Conservation (phyloP, 2,797 vertebrate species). For the Mus caroli region DNA sequence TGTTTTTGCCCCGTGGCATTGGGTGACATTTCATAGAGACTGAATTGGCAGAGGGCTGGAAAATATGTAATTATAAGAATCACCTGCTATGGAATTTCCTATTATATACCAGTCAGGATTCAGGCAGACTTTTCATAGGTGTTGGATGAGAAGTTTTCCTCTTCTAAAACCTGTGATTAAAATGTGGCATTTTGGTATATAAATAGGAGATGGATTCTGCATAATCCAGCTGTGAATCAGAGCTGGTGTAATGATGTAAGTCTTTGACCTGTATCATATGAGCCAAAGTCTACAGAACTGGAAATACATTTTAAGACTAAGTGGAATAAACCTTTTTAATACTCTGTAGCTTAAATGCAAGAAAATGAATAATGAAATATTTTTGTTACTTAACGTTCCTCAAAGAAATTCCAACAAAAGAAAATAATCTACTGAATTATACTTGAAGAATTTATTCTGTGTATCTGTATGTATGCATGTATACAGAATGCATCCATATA, state of each 20-base stretch:
- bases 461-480: background rate
- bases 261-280: constrained; percentile 76
- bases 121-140: constrained; percentile 83
- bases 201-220: constrained; percentile 81
- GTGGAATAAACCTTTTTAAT: constrained; percentile 61
- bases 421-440: constrained; percentile 2
- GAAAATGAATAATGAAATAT: background rate
- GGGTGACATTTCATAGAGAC: constrained; percentile 89
- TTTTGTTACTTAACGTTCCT: constrained; percentile 26
- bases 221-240: constrained; percentile 81
- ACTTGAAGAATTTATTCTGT: constrained; percentile 39
- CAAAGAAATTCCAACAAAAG: constrained; percentile 57
- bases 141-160: constrained; percentile 88
- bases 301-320: constrained; percentile 77
- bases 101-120: constrained; percentile 81
- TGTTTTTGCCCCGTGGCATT: constrained; percentile 86
- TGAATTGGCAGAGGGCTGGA: constrained; percentile 81
- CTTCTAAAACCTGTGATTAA: constrained; percentile 87
- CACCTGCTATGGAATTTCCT: constrained; percentile 85
- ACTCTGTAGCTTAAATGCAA: constrained; percentile 49
- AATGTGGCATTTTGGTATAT: constrained; percentile 87
- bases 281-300: constrained; percentile 69
- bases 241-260: constrained; percentile 68
- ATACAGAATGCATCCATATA: background rate
- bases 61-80: constrained; percentile 87